Conservation (phyloP, 2,113 vertebrate species). For the Sylvilagus bachmani region DNA sequence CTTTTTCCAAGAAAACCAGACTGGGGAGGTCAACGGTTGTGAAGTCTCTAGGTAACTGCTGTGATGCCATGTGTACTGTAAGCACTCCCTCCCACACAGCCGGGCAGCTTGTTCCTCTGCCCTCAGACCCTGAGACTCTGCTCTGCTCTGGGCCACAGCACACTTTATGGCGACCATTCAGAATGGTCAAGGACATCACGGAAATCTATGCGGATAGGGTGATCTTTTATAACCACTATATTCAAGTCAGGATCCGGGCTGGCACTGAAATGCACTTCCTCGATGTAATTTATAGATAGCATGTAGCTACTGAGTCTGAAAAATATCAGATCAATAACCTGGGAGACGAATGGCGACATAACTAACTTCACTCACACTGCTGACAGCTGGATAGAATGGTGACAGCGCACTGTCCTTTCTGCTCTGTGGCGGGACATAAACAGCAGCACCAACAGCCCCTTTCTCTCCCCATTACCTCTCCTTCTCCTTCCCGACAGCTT, state of each 20-base stretch:
- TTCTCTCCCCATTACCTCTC: conserved; percentile 47
- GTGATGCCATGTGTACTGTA: conserved; percentile 53
- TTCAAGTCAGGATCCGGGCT: conserved; percentile 76
- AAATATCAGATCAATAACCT: conserved; percentile 84
- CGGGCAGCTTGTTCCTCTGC: not conserved
- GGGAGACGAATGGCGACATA: conserved; percentile 81
- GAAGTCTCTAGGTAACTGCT: conserved; percentile 31
- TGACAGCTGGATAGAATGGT: conserved; percentile 77
- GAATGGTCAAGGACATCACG: conserved; percentile 80
- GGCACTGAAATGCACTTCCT: conserved; percentile 79
- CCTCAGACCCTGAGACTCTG: conserved; percentile 30
- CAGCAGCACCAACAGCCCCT: conserved; percentile 63
- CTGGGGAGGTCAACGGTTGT: not conserved
- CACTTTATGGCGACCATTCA: conserved; percentile 78
- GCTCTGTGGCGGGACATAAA: conserved; percentile 64
- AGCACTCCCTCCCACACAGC: not conserved
- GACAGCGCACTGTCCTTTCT: conserved; percentile 64
- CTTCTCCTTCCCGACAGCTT: conserved; percentile 71
- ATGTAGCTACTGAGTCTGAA: conserved; percentile 81
- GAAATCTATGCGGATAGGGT: conserved; percentile 80
- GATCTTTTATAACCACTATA: conserved; percentile 79
- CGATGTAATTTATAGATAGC: conserved; percentile 84
- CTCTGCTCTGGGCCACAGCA: conserved; percentile 29
- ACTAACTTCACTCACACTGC: conserved; percentile 75
- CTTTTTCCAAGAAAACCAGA: conserved; percentile 13